Conservation (phyloP, 2,797 vertebrate species). For the Psittacula derbiana region DNA sequence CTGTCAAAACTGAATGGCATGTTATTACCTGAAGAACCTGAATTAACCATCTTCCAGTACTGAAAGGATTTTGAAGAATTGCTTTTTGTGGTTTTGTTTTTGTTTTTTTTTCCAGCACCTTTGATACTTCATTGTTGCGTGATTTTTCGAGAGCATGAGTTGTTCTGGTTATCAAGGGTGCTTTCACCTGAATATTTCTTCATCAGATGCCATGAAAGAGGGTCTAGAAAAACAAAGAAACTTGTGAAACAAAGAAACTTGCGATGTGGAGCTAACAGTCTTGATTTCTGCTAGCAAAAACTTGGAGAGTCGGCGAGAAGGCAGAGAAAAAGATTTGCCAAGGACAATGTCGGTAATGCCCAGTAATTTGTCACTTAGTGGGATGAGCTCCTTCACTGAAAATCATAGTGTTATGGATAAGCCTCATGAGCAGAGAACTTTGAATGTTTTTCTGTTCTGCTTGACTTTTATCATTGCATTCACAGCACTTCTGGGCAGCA, state of each 20-base stretch:
- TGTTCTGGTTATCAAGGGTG: neutral
- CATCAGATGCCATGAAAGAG: neutral
- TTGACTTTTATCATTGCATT: conserved; percentile 83
- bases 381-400: conserved; percentile 73
- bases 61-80: neutral
- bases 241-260: conserved; percentile 62
- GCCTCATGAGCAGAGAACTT: conserved; percentile 69
- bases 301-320: conserved; percentile 49
- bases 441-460: conserved; percentile 82
- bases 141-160: conserved; percentile 16
- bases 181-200: neutral
- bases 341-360: conserved; percentile 79
- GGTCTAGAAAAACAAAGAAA: conserved; percentile 39
- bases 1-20: neutral
- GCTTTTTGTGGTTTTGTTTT: neutral
- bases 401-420: conserved; percentile 68
- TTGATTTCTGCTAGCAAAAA: conserved; percentile 34
- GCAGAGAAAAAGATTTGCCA: neutral
- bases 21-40: neutral
- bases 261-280: conserved; percentile 6
- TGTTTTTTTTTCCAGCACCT: neutral
- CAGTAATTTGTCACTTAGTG: conserved; percentile 80
- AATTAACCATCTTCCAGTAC: neutral
- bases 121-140: neutral
- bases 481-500: conserved; percentile 81